These are phyloP conservation scores for Eublepharis macularius DNA, from an alignment of 2,113 vertebrate genomes.

Conservation along the genomic window DNA sequence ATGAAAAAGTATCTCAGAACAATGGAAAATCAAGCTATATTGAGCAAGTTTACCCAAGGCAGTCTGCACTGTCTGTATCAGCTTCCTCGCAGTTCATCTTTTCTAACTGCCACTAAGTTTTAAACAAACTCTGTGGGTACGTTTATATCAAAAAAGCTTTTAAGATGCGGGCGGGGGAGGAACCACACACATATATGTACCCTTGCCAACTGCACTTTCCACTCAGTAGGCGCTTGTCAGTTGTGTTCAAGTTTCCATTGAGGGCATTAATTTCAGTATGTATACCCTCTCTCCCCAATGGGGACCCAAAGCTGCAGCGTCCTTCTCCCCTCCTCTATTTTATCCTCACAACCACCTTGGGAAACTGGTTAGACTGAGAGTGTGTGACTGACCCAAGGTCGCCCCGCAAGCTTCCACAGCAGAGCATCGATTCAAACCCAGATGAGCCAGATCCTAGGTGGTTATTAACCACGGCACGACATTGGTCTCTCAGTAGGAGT, in stretches of 20 bases:
- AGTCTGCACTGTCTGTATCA: neutral
- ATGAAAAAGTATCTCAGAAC: neutral
- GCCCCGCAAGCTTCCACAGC: no score
- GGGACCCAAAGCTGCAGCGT: no score
- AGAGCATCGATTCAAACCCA: no score
- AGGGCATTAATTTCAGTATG: neutral
- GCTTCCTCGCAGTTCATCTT: neutral
- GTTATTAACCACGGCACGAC: no score
- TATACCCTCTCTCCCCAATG: no score
- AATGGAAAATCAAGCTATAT: neutral
- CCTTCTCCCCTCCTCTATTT: no score
- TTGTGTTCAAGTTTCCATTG: neutral
- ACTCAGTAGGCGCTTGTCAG: neutral
- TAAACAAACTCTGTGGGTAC: neutral
- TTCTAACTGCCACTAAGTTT: neutral
- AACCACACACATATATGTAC: neutral
- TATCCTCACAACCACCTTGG: no score
- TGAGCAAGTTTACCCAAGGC: neutral
- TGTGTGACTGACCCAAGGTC: no score
- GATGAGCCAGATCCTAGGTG: no score
- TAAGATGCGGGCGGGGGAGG: neutral
- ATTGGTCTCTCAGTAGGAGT: no score
- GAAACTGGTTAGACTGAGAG: no score
- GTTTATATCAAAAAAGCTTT: neutral
- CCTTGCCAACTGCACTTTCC: no score